These are phyloP conservation scores for Chaenogobius annularis DNA, from an alignment of 2,113 vertebrate genomes.

Conservation along the genomic window DNA sequence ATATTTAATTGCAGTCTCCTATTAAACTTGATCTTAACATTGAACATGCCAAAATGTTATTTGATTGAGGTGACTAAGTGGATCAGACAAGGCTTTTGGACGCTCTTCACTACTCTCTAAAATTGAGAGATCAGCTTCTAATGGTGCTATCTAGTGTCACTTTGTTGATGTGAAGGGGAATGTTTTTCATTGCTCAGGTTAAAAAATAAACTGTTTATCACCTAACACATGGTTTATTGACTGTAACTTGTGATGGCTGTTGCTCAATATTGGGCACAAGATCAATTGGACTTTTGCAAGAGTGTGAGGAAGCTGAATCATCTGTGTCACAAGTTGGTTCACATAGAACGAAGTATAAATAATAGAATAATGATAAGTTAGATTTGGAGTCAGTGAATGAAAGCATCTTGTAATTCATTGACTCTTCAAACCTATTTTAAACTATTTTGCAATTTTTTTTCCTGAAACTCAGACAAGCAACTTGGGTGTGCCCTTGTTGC, in stretches of 20 bases:
- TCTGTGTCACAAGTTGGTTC: background rate
- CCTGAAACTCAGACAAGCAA: background rate
- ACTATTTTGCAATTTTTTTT: background rate
- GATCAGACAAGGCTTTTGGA: background rate
- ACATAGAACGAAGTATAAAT: background rate
- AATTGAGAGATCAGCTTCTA: slow-evolving; percentile 1
- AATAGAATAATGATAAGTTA: background rate
- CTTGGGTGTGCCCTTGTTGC: background rate
- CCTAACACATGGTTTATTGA: background rate
- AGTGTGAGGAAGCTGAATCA: background rate
- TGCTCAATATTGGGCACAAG: background rate
- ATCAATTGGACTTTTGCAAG: background rate
- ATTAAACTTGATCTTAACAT: slow-evolving; percentile 35
- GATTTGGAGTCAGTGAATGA: background rate
- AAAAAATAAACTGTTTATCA: slow-evolving; percentile 7
- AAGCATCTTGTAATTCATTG: background rate
- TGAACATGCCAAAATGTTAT: slow-evolving; percentile 7
- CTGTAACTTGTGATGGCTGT: slow-evolving; percentile 4
- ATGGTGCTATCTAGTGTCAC: background rate
- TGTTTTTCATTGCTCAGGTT: background rate
- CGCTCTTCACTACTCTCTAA: slow-evolving; percentile 1
- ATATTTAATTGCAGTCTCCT: slow-evolving; percentile 17
- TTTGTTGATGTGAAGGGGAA: slow-evolving; percentile 1
- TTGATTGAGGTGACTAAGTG: slow-evolving; percentile 11
- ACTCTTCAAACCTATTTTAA: background rate